These are phyloP conservation scores for Phymatocera aterrima DNA, from an alignment of 2,888 invertebrate species.

Conservation along the genomic window DNA sequence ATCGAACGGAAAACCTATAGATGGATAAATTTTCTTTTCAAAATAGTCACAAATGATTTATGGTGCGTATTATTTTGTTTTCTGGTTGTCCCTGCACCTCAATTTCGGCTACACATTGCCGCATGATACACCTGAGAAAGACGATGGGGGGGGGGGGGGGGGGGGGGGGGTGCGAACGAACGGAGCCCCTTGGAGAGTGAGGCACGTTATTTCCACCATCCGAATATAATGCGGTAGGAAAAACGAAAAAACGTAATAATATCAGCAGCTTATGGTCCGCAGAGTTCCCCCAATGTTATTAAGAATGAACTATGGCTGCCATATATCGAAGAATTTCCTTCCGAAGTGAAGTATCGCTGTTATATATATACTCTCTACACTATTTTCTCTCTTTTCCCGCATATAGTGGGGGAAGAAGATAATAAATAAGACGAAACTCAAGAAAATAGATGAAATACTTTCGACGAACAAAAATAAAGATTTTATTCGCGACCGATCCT, in stretches of 20 bases:
- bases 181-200: background rate
- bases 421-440: constrained; percentile 14
- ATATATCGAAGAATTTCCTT: constrained; percentile 43
- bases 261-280: constrained; percentile 27
- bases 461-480: background rate
- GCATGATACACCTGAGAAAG: background rate
- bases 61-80: too few species aligned
- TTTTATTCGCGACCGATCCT: background rate
- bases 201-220: background rate
- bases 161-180: too few species aligned
- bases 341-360: constrained; percentile 29
- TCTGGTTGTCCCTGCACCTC: too few species aligned
- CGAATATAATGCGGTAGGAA: background rate
- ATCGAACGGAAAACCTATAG: too few species aligned
- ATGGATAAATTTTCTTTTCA: too few species aligned
- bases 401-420: background rate
- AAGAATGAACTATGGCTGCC: constrained; percentile 44
- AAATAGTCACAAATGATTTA: too few species aligned
- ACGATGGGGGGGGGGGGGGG: too few species aligned
- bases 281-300: constrained; percentile 38
- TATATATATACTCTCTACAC: constrained; percentile 24
- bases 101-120: too few species aligned
- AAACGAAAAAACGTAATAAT: constrained; percentile 24
- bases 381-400: too few species aligned
- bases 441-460: background rate